A percentile compares a stretch with the other conserved stretches of the same genome.
Evolutionary conservation across 2,113 vertebrate genomes (phyloP).

Genomic region (Silurus asotus): DNA sequence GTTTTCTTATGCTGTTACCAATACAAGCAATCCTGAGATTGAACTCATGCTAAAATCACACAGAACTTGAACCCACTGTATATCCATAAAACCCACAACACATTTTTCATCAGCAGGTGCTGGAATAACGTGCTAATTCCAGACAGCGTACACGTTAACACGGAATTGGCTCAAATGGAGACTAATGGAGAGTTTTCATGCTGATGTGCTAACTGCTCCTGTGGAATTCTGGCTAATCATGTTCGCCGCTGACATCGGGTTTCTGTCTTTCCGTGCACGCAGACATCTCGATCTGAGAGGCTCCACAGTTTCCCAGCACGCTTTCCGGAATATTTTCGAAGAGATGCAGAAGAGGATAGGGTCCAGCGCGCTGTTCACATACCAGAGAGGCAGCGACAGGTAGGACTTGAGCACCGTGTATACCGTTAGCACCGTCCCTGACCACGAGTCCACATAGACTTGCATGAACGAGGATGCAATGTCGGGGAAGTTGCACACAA

Average conservation of each 20-base stretch:
- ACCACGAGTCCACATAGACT: constrained; percentile 73
- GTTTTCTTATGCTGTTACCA: neutral
- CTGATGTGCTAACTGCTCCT: constrained; percentile 18
- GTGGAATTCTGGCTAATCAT: constrained; percentile 33
- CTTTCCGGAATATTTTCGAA: constrained; percentile 72
- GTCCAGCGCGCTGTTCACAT: constrained; percentile 75
- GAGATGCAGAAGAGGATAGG: constrained; percentile 77
- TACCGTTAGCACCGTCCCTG: constrained; percentile 61
- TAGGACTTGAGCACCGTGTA: constrained; percentile 76
- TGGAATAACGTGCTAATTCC: neutral
- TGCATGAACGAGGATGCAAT: constrained; percentile 77
- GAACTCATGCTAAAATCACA: neutral
- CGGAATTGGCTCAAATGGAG: neutral
- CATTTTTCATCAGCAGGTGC: neutral
- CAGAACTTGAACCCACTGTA: neutral
- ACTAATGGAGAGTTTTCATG: neutral
- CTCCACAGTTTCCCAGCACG: constrained; percentile 69
- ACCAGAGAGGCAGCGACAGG: constrained; percentile 77
- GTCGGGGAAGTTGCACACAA: constrained; percentile 77
- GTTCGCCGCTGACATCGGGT: neutral
- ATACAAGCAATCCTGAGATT: neutral
- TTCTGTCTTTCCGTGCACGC: constrained; percentile 23
- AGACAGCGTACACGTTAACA: neutral
- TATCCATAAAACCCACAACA: neutral
- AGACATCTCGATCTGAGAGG: constrained; percentile 53